A percentile compares a stretch with the other conserved stretches of the same genome.
Conservation (phyloP, 2,113 vertebrate species). For the Oreocharis arfaki region DNA sequence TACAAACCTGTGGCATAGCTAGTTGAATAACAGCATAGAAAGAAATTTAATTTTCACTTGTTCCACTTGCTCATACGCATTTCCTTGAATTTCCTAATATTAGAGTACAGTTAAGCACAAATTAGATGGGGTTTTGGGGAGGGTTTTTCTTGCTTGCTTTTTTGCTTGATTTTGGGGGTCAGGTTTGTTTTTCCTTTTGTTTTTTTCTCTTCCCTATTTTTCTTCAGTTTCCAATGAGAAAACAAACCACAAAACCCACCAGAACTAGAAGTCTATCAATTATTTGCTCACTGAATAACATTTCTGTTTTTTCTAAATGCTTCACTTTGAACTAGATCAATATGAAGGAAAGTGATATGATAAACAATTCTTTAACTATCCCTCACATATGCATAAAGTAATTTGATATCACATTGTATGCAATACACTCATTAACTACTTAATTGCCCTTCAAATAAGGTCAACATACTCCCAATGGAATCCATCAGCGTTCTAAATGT, state of each 20-base stretch:
- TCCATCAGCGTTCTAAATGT: background rate
- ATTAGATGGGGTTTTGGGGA: background rate
- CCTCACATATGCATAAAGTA: background rate
- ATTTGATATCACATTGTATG: background rate
- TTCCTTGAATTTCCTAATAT: background rate
- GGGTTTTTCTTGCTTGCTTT: background rate
- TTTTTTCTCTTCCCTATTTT: background rate
- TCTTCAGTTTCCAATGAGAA: background rate
- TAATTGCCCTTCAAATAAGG: background rate
- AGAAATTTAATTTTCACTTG: background rate
- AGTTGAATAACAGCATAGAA: background rate
- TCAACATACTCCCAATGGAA: background rate
- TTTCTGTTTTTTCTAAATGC: background rate
- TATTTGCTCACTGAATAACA: background rate
- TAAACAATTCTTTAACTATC: background rate
- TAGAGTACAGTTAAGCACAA: background rate
- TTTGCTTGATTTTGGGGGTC: background rate
- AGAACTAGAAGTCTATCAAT: background rate
- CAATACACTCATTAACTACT: background rate
- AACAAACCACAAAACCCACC: background rate
- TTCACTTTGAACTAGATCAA: background rate
- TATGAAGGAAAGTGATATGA: background rate
- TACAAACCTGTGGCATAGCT: background rate
- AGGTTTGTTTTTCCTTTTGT: fast-evolving
- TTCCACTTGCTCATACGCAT: background rate